phyloP scores from a whole-genome alignment of 2,888 invertebrate species.

The Acanthosoma haemorrhoidale region DNA sequence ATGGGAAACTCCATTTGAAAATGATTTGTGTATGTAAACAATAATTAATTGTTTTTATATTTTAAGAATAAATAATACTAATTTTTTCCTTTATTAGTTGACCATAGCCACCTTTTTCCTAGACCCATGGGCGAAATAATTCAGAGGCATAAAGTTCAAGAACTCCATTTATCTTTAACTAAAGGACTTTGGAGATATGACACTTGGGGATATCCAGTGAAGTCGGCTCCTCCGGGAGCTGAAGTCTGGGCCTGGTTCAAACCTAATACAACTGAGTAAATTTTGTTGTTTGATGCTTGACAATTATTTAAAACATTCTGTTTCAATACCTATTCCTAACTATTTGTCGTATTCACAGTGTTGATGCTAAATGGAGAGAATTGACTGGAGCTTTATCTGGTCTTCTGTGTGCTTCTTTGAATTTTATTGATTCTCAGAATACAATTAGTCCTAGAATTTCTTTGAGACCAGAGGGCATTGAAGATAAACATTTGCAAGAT shows the following conservation, averaged over 20 bases:
- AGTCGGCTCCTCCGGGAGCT: constrained; percentile 87
- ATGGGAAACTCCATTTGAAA: constrained; percentile 57
- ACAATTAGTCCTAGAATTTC: constrained; percentile 78
- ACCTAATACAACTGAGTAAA: constrained; percentile 52
- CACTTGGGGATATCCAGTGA: constrained; percentile 89
- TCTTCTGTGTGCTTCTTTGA: constrained; percentile 90
- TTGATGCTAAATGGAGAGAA: constrained; percentile 81
- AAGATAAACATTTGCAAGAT: constrained; percentile 43
- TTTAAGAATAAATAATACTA: not conserved
- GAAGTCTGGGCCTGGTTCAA: constrained; percentile 93
- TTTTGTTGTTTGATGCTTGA: constrained; percentile 3
- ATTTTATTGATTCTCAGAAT: constrained; percentile 82
- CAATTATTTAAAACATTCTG: not conserved
- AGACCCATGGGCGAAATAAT: constrained; percentile 84
- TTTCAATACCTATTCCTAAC: not conserved
- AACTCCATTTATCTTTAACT: constrained; percentile 84
- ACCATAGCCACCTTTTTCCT: constrained; percentile 82
- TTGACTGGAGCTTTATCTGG: constrained; percentile 89
- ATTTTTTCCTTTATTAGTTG: constrained; percentile 53
- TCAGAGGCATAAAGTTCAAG: constrained; percentile 75
- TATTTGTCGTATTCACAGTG: constrained; percentile 48
- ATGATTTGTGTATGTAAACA: constrained; percentile 55
- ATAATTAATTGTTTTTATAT: not conserved
- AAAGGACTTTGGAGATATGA: constrained; percentile 92
- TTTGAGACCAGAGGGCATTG: constrained; percentile 69